phyloP scores from a whole-genome alignment of 1,140 invertebrate genomes.

The Neodiprion fabricii region DNA sequence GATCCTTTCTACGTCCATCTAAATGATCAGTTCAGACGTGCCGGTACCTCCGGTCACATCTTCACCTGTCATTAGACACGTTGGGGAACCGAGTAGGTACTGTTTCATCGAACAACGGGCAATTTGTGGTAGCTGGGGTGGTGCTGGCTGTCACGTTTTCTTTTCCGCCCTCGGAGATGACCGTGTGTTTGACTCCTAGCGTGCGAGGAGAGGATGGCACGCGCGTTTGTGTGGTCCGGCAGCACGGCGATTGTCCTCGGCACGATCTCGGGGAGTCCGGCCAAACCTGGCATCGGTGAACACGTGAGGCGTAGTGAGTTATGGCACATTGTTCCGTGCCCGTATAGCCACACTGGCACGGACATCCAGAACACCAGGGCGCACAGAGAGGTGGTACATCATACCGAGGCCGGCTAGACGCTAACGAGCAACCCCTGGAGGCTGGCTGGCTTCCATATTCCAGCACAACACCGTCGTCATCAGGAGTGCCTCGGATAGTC shows the following conservation, averaged over 20 bases:
- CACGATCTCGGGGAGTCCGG: background rate
- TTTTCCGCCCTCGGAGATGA: background rate
- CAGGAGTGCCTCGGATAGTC: background rate
- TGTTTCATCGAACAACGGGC: too few relatives aligned
- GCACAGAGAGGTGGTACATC: constrained; percentile 31
- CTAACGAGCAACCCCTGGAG: constrained; percentile 46
- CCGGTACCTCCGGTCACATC: too few relatives aligned
- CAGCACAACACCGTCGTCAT: background rate
- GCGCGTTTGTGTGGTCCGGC: background rate
- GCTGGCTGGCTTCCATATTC: constrained; percentile 26
- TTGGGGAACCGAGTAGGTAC: too few relatives aligned
- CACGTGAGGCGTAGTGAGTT: constrained; percentile 36
- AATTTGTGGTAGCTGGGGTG: too few relatives aligned
- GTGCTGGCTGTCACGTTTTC: too few relatives aligned
- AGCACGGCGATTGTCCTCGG: constrained; percentile 5
- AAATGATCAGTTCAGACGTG: background rate
- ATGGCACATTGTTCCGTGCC: constrained; percentile 45
- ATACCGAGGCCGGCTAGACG: constrained; percentile 33
- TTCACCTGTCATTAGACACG: too few relatives aligned
- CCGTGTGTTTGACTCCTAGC: background rate
- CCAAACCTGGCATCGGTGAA: background rate
- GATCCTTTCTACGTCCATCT: background rate
- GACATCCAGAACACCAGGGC: background rate
- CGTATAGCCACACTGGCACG: constrained; percentile 17
- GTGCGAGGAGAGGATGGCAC: background rate